These are phyloP conservation scores for Bursaphelenchus mucronatus DNA, from an alignment of 1,140 invertebrate genomes.

Conservation along the genomic window DNA sequence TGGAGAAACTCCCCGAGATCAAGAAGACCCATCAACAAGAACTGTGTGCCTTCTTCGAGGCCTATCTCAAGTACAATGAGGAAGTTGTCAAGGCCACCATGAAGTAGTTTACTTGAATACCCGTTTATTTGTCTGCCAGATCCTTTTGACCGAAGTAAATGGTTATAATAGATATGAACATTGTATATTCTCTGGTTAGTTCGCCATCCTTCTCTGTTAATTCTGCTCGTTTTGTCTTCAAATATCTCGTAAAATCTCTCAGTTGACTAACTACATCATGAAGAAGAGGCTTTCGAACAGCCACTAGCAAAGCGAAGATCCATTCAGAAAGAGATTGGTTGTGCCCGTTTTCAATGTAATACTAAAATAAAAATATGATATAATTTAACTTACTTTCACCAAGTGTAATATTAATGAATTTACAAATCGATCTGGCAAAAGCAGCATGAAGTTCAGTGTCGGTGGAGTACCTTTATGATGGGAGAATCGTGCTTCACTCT, in stretches of 20 bases:
- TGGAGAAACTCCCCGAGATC: constrained; percentile 16
- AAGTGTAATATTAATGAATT: constrained; percentile 21
- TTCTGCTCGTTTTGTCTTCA: constrained; percentile 17
- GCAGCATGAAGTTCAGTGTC: background rate
- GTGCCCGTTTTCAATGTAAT: constrained; percentile 29
- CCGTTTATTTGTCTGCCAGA: constrained; percentile 21
- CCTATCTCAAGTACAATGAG: background rate
- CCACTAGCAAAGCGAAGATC: constrained; percentile 31
- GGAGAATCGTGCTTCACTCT: constrained; percentile 6
- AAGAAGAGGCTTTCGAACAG: constrained; percentile 23
- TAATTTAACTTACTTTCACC: constrained; percentile 18
- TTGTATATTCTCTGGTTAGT: constrained; percentile 33
- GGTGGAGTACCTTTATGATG: constrained; percentile 17
- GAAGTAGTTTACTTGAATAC: background rate
- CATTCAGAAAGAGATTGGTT: constrained; percentile 29
- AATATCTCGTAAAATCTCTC: constrained; percentile 23
- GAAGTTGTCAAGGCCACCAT: constrained; percentile 3
- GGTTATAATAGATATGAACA: constrained; percentile 35
- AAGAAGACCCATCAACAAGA: constrained; percentile 21
- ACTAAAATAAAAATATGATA: constrained; percentile 6
- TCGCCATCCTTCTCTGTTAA: constrained; percentile 13
- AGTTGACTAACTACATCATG: constrained; percentile 21
- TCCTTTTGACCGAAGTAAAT: constrained; percentile 31
- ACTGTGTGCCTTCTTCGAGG: constrained; percentile 4
- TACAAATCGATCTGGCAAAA: background rate